These are phyloP conservation scores for Sula dactylatra DNA, from an alignment of 2,113 vertebrate species.

Conservation along the genomic window DNA sequence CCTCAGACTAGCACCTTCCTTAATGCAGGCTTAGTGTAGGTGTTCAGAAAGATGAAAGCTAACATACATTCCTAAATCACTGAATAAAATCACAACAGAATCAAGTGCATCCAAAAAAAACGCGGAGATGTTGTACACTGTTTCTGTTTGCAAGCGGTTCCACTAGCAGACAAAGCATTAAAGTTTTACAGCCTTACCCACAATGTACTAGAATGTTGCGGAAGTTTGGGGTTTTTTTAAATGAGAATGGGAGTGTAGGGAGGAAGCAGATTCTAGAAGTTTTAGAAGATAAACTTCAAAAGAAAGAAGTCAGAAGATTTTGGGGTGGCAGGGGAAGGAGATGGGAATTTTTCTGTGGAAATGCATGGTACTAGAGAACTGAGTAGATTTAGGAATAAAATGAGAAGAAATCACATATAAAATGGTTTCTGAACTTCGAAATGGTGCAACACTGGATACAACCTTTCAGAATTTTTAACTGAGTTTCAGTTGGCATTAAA, in stretches of 20 bases:
- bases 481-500: background rate
- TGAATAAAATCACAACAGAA: background rate
- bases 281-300: background rate
- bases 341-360: background rate
- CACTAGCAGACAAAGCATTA: background rate
- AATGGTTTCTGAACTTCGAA: background rate
- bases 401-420: background rate
- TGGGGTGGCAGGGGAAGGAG: background rate
- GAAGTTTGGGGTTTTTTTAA: background rate
- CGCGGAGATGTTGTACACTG: background rate
- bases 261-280: background rate
- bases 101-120: background rate
- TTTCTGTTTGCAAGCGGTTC: background rate
- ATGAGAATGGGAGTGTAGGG: background rate
- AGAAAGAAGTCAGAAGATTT: background rate
- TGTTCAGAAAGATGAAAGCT: background rate
- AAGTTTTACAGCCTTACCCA: background rate
- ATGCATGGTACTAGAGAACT: background rate
- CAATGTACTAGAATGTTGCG: accelerated
- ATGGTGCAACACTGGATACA: background rate
- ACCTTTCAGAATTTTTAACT: background rate
- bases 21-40: background rate
- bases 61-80: background rate
- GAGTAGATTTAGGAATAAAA: background rate
- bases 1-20: background rate